Evolutionary conservation across 2,888 invertebrate genomes (phyloP), one percentile per base, ranked within the genome.

Genomic region (Lasioglossum marginatum): DNA sequence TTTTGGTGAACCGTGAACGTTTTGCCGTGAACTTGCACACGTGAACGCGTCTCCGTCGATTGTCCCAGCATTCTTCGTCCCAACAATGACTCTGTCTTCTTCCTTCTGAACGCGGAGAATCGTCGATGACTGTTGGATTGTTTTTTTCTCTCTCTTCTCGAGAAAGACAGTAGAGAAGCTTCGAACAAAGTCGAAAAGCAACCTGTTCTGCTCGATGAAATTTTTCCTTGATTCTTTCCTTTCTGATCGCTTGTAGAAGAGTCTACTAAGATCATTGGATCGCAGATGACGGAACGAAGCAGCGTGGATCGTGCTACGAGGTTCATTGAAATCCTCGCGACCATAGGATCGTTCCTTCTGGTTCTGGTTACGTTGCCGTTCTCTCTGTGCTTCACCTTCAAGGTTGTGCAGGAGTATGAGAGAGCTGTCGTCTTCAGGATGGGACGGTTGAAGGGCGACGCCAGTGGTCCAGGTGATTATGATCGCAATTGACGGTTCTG

Each of bases 371-470:
- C 98, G 4, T 96, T 98, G 92, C 98, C 98, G 48, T 97, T 98
- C 93, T 98, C 98, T 4, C 95, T 98, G 82, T 98, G 98, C 94
- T 97, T 98, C 95, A 98, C 98, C 95, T 98, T 98, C 95, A 98
- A 98, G 96, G 97, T 98, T 10, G 98, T 98, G 0, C 97, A 98
- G 93, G 98, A 98, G 94, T 98, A 98, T 93, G 98, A 98, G 94
- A 96, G 98, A 92, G 97, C 98, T 3, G 98, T 98, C 0, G 98
- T 99, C 93, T 99, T 99, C 95, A 97, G 98, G 34, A 96, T 98
- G 91, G 98, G 98, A 57, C 96, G 98, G 77, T 94, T 98, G 70
- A 91, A 89, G 66, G 92, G 90, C 37, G 89, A 63, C 8, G 88
- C 93, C 45, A 87, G 85, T 77, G 93, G 92, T 37, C 92, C 93